A percentile compares a stretch with the other conserved stretches of the same genome.
These are phyloP conservation scores for Siphamia tubifer DNA, from an alignment of 2,113 vertebrate species.

Conservation along the genomic window DNA sequence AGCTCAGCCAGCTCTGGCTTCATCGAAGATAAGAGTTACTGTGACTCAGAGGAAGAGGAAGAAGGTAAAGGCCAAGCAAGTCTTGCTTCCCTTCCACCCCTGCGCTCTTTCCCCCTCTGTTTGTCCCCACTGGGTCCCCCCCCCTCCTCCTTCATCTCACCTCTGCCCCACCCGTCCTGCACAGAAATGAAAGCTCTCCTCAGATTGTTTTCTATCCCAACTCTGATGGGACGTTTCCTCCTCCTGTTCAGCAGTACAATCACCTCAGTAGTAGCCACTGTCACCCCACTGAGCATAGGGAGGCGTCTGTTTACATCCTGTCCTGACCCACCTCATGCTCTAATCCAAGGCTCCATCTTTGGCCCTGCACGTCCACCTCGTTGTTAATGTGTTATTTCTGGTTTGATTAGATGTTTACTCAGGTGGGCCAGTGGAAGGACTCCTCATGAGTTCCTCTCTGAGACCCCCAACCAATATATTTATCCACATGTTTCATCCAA, in stretches of 20 bases:
- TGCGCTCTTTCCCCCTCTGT: background rate
- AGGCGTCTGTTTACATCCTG: constrained; percentile 73
- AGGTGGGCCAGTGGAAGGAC: constrained; percentile 72
- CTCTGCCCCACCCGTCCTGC: constrained; percentile 53
- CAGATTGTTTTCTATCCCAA: constrained; percentile 67
- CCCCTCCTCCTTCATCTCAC: constrained; percentile 9
- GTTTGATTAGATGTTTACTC: constrained; percentile 81
- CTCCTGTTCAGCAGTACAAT: constrained; percentile 71
- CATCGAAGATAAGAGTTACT: constrained; percentile 95
- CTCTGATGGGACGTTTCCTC: constrained; percentile 76
- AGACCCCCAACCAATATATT: constrained; percentile 16
- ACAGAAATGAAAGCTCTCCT: constrained; percentile 48
- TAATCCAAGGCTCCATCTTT: constrained; percentile 14
- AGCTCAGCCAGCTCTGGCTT: constrained; percentile 95
- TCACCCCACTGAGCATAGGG: constrained; percentile 67
- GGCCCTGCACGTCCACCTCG: constrained; percentile 24
- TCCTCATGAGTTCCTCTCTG: constrained; percentile 38
- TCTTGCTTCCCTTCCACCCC: constrained; percentile 50
- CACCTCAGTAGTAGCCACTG: constrained; percentile 63
- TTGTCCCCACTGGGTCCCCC: constrained; percentile 10
- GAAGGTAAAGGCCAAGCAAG: constrained; percentile 84
- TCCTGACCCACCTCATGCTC: constrained; percentile 37
- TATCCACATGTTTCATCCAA: constrained; percentile 52
- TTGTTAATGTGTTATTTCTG: constrained; percentile 74
- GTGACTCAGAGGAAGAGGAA: constrained; percentile 93